phyloP scores from a whole-genome alignment of 2,797 vertebrate species.

The Myotis pilosus region DNA sequence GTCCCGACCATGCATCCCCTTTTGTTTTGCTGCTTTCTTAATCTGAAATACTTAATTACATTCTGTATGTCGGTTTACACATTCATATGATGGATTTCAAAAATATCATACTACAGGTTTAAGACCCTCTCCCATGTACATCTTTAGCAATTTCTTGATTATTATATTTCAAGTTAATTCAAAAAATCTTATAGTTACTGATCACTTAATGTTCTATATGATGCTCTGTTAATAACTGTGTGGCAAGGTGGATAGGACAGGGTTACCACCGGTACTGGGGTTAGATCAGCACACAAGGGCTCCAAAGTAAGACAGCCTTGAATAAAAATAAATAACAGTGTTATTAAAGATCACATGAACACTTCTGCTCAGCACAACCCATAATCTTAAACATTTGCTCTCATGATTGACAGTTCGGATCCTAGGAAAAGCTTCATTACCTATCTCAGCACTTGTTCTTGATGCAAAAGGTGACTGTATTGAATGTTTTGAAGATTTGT shows the following conservation, averaged over 20 bases:
- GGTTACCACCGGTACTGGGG: no score
- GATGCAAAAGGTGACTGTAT: neutral
- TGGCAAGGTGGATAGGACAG: neutral
- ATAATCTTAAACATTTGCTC: neutral
- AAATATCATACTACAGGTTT: neutral
- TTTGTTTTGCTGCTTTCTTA: slow-evolving; percentile 2
- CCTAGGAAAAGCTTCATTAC: neutral
- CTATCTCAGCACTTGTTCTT: neutral
- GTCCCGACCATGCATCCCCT: neutral
- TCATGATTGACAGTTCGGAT: neutral
- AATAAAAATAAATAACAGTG: neutral
- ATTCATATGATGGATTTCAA: neutral
- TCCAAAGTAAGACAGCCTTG: neutral
- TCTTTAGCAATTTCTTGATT: neutral
- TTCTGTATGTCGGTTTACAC: neutral
- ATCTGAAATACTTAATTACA: neutral
- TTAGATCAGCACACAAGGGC: neutral
- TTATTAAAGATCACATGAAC: neutral
- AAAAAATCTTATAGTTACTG: neutral
- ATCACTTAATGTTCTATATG: neutral
- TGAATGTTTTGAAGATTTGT: neutral
- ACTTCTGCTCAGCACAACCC: neutral
- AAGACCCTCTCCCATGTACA: neutral
- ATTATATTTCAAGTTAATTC: neutral
- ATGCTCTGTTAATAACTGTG: neutral